Base-by-base conservation (phyloP, 2,113 vertebrate genomes). In the Vanacampus margaritifer region DNA sequence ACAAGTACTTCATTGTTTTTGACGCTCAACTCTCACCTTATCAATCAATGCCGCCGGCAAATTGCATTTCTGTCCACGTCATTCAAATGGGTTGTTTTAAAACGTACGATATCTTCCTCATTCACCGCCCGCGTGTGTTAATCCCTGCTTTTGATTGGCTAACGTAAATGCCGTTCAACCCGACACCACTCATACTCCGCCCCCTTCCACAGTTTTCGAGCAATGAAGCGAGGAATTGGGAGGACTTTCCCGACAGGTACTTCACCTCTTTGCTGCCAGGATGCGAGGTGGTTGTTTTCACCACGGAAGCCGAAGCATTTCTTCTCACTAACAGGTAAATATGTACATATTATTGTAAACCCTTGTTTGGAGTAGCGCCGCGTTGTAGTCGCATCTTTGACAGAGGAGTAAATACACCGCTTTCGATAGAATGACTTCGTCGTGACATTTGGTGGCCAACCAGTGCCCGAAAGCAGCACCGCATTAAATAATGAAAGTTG, bases 351-450 rank as follows among this genome's bases (percentile, higher is more conserved):
- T 46, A 53, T 26, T 69, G 3, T 0, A 12, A 7, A 0, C 43
- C 41, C 65, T 73, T 32, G 17, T 67, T 72, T 51, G 68, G 64
- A 64, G 45, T 61, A 3, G 1, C 68, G 39, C 68, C 5, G 60
- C 72, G 50, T 67, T 76, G 65, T 13, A 13, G 53, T 51, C 63
- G 36, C 23, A 41, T 5, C 32, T 65, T 11, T 17, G 17, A 32
- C 35, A 56, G 14, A 43, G 53, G 60, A 48, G 26, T 76, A 16
- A 74, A 75, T 61, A 23, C 35, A 39, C 56, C 59, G 32, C 67
- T 74, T 45, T 85, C 85, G 85, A 85, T 78, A 84, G 83, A 88
- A 87, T 88, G 74, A 66, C 74, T 81, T 70, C 36, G 41, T 76
- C 56, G 35, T 70, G 54, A 37, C 35, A 53, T 73, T 58, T 72